Conservation (phyloP, 2,888 invertebrate genomes). For the Eugnorisma glareosa region DNA sequence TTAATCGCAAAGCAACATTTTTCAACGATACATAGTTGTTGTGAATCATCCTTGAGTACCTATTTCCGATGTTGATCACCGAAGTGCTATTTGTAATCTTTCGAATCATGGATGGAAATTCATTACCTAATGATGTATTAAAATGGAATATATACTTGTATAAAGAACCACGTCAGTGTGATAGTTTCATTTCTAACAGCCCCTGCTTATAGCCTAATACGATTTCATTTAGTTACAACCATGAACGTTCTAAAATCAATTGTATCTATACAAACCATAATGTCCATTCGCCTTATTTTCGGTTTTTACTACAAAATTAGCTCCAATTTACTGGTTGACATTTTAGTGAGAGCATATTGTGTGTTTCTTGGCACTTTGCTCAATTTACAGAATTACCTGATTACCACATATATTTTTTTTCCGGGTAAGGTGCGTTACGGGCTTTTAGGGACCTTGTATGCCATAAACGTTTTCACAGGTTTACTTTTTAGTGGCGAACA, state of each 20-base stretch:
- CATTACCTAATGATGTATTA: background rate
- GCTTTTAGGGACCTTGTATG: background rate
- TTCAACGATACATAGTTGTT: background rate
- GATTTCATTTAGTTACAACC: background rate
- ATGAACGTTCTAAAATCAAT: background rate
- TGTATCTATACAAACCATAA: background rate
- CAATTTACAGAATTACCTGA: fast-evolving
- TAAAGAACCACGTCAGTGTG: constrained; percentile 7
- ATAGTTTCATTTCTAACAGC: background rate
- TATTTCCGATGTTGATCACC: background rate
- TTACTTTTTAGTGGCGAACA: constrained; percentile 12
- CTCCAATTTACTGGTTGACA: background rate
- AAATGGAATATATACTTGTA: background rate
- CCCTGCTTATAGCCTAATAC: background rate
- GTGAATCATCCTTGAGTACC: background rate
- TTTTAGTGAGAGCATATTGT: constrained; percentile 13
- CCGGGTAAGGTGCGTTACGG: fast-evolving
- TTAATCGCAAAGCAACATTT: background rate
- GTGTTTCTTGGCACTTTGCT: background rate
- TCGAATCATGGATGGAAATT: background rate
- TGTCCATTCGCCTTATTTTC: background rate
- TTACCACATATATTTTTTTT: fast-evolving
- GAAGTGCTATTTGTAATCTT: constrained; percentile 1
- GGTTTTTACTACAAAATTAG: constrained; percentile 18
- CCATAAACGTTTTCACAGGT: background rate